Conservation (phyloP, 2,888 invertebrate genomes). For the Polymixis lichenea region DNA sequence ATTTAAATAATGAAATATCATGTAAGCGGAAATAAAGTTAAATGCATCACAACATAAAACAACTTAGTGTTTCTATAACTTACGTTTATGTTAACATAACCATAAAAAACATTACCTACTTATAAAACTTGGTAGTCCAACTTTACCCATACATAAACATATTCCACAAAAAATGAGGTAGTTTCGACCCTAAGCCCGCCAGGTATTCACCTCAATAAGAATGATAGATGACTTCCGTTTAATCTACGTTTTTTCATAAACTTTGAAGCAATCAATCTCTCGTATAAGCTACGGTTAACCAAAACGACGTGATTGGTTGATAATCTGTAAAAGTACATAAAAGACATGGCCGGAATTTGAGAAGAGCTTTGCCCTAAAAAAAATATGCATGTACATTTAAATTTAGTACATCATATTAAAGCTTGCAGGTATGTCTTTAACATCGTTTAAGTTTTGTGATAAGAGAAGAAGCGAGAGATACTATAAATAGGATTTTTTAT, state of each 20-base stretch:
- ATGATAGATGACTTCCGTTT: conserved; percentile 56
- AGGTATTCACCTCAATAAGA: conserved; percentile 29
- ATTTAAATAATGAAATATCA: neutral
- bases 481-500: no score
- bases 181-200: conserved; percentile 6
- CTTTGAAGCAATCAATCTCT: conserved; percentile 53
- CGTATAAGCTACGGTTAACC: conserved; percentile 28
- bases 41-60: neutral
- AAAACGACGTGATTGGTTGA: conserved; percentile 32
- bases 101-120: neutral
- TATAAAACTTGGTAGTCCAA: neutral
- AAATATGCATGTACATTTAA: no score
- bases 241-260: conserved; percentile 53
- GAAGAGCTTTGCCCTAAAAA: no score
- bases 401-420: no score
- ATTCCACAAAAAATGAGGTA: conserved; percentile 18
- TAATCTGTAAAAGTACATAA: neutral
- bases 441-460: no score
- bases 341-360: no score
- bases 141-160: neutral
- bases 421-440: no score
- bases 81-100: neutral
- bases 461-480: no score
- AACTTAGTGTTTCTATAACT: neutral
- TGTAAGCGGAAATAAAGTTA: neutral